Conservation (phyloP, 2,797 vertebrate genomes). For the Lepus townsendii region DNA sequence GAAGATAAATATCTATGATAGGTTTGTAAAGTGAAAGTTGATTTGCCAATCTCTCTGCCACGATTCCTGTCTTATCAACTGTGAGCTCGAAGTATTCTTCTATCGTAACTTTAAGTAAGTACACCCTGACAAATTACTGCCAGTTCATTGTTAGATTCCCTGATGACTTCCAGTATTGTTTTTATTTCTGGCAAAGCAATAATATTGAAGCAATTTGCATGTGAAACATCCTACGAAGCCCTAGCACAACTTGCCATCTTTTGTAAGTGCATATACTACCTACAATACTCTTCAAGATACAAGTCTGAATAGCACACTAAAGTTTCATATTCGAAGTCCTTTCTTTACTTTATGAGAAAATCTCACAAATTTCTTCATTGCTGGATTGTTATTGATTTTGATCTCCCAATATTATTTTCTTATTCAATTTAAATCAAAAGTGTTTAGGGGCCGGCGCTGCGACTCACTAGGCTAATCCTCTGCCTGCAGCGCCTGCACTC, state of each 20-base stretch:
- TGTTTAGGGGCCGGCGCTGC: no score
- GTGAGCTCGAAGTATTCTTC: not conserved
- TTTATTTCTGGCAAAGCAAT: not conserved
- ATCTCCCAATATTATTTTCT: no score
- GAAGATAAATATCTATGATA: not conserved
- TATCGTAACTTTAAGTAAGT: not conserved
- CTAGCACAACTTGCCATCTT: not conserved
- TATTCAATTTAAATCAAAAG: no score
- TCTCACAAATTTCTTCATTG: no score
- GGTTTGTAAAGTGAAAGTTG: not conserved
- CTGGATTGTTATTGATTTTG: no score
- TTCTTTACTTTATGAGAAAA: no score
- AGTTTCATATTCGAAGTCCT: no score
- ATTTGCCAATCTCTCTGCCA: not conserved
- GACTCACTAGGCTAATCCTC: no score
- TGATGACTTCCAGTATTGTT: not conserved
- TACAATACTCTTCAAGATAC: not conserved
- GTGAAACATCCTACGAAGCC: not conserved
- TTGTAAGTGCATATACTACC: not conserved
- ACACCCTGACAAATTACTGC: not conserved
- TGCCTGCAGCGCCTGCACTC: no score
- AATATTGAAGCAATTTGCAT: not conserved
- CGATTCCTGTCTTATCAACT: not conserved
- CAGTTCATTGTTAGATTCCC: not conserved
- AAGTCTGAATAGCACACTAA: not conserved